A percentile compares a stretch with the other conserved stretches of the same genome.
Conservation (phyloP, 1,140 invertebrate species). For the Trichoplusia ni region DNA sequence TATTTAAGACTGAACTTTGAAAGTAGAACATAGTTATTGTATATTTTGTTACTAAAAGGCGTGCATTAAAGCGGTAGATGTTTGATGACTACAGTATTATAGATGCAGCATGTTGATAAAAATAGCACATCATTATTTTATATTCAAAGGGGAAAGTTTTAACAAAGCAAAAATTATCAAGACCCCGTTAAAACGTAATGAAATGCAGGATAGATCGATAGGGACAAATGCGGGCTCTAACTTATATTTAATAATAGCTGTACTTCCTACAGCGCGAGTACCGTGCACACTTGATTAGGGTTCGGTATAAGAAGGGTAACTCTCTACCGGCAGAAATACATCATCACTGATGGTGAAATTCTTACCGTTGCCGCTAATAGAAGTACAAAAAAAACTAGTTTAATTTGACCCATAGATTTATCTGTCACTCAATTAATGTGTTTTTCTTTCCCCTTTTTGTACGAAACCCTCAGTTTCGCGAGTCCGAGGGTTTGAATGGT, state of each 20-base stretch:
- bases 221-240: conserved; percentile 50
- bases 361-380: too few relatives aligned
- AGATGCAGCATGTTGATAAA: neutral
- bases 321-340: too few relatives aligned
- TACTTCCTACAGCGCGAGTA: neutral
- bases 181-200: conserved; percentile 49
- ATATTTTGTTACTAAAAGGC: neutral
- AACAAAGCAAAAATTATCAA: conserved; percentile 16
- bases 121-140: neutral
- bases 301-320: neutral
- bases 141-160: conserved; percentile 19
- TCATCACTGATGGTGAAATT: too few relatives aligned
- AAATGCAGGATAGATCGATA: conserved; percentile 60
- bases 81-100: too few relatives aligned
- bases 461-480: too few relatives aligned
- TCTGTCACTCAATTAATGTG: too few relatives aligned
- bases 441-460: too few relatives aligned
- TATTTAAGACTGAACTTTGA: neutral
- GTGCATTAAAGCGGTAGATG: too few relatives aligned
- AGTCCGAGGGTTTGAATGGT: too few relatives aligned
- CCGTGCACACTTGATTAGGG: neutral
- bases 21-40: neutral
- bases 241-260: conserved; percentile 25
- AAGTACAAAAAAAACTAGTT: too few relatives aligned
- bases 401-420: too few relatives aligned